phyloP scores from a whole-genome alignment of 2,797 vertebrate species.

The Trichosurus vulpecula region DNA sequence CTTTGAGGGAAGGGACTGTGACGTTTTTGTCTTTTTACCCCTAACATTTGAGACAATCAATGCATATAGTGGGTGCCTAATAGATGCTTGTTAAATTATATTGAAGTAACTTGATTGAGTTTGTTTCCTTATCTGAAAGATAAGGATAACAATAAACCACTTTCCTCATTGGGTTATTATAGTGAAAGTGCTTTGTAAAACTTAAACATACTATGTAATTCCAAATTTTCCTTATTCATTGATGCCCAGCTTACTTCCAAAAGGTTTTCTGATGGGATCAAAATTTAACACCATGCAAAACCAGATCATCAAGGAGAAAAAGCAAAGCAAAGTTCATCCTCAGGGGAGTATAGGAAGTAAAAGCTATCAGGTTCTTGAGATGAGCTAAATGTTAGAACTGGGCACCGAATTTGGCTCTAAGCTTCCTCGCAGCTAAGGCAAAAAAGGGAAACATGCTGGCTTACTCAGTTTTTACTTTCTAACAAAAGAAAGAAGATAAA shows the following conservation, averaged over 20 bases:
- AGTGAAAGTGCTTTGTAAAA: neutral
- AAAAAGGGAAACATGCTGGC: neutral
- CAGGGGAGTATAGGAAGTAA: conserved; percentile 28
- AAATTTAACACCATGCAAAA: conserved; percentile 17
- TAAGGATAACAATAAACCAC: neutral
- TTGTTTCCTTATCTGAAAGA: conserved; percentile 10
- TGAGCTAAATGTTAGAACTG: neutral
- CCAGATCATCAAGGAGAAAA: conserved; percentile 24
- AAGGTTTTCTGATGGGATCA: neutral
- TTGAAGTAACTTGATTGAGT: neutral
- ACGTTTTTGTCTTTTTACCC: neutral
- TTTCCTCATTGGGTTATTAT: neutral
- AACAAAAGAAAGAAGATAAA: neutral
- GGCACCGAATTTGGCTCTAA: neutral
- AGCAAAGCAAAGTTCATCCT: conserved; percentile 2
- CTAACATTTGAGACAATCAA: neutral
- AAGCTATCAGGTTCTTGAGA: neutral
- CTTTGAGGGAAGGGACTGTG: neutral
- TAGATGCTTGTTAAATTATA: neutral
- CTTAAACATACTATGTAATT: neutral
- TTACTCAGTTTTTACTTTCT: neutral
- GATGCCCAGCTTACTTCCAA: neutral
- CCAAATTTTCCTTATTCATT: neutral
- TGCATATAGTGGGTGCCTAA: neutral
- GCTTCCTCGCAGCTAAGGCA: neutral